Percentiles rank a stretch among this genome's conserved stretches.
These are phyloP conservation scores for Donacobius atricapilla DNA, from an alignment of 2,113 vertebrate species.

Conservation along the genomic window DNA sequence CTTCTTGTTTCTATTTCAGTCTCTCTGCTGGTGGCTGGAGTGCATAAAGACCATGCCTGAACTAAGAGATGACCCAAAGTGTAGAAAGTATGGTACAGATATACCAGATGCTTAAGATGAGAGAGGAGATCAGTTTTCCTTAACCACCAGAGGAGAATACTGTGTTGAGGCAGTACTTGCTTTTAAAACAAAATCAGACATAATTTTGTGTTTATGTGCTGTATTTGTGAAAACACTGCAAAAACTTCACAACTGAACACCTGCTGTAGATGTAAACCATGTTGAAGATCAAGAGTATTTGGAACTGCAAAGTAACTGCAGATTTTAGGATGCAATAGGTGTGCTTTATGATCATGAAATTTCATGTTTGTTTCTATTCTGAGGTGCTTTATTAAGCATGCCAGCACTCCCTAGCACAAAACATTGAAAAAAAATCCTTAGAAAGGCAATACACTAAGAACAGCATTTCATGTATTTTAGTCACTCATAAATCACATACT, in stretches of 20 bases:
- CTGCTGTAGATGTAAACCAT: neutral
- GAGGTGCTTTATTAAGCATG: neutral
- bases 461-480: neutral
- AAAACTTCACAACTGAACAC: neutral
- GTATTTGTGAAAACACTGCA: neutral
- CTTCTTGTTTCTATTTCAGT: neutral
- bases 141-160: neutral
- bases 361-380: neutral
- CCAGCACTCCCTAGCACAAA: neutral
- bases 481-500: neutral
- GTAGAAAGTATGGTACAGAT: neutral
- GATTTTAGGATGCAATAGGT: neutral
- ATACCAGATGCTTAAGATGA: neutral
- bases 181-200: neutral
- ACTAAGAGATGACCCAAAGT: neutral
- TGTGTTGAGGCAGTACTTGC: neutral
- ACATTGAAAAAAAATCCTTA: neutral
- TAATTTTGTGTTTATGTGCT: neutral
- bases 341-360: neutral
- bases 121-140: neutral
- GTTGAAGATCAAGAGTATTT: neutral
- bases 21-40: neutral
- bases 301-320: neutral
- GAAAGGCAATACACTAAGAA: neutral
- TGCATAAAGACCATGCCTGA: neutral